Base-by-base conservation (phyloP, 2,888 invertebrate species). In the Zelleria hepariella region DNA sequence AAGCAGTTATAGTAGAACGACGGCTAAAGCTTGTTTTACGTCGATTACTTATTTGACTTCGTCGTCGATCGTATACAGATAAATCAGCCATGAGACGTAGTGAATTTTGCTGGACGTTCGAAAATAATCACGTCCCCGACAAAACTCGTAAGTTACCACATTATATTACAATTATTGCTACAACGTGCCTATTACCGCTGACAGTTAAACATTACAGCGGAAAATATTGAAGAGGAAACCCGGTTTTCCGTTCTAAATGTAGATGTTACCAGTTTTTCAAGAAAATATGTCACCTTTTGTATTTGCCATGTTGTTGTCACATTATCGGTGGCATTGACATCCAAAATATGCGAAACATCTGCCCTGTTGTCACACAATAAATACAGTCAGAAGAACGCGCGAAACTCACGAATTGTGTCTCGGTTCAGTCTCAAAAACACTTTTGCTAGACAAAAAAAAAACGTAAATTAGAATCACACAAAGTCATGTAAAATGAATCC, bases 211-310 rank as follows among this genome's bases (percentile, higher is more conserved):
- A 2, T 20, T 7, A 15, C 21, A 20, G 51, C 51, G 5, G 3
- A 42, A 51, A 20, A 51, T 42, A 42, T 42, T 15, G 32, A 51
- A 10, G 20, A 18, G 25, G 58, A 64, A 68, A 68, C 68, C 21
- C 18, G 27, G 5, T 57, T 18, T 48, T n/a, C 23, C 32, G 32
- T 1, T 42, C 32, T 42, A 42, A 42, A 42, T 42, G 15, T 42
- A 42, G 32, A n/a, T n/a, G n/a, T n/a, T n/a, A n/a, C n/a, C n/a
- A n/a, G 15, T 10, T 42, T 42, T 15, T 0, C 5, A 15, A 7
- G 32, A 42, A 42, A 42, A 42, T 42, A 42, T 15, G 10, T 4
- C 32, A 42, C 32, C 32, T 42, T 42, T 15, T 42, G 32, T 42
- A 42, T 42, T 42, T 1, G 5, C 32, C 32, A 10, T 42, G 32